Conservation (phyloP, 2,113 vertebrate species). For the Melanerpes aurifrons region DNA sequence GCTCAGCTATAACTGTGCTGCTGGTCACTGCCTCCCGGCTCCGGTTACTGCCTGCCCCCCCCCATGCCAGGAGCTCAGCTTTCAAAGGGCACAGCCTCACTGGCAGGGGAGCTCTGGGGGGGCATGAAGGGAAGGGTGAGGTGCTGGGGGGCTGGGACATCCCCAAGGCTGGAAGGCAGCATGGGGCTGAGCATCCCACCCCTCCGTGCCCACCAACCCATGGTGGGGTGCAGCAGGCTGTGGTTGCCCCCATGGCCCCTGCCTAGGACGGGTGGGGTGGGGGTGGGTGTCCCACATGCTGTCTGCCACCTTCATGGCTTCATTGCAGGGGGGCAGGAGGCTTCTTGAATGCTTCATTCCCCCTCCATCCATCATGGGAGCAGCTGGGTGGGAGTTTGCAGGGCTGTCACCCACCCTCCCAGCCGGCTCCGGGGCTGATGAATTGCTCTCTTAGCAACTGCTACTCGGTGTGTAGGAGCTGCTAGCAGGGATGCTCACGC, state of each 20-base stretch:
- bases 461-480: background rate
- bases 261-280: fast-evolving
- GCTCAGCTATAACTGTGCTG: background rate
- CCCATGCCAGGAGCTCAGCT: background rate
- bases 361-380: background rate
- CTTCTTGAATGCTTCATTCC: fast-evolving
- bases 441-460: slow-evolving; percentile 40
- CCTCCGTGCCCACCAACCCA: fast-evolving
- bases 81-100: background rate
- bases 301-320: fast-evolving
- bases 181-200: background rate
- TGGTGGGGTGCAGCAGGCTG: fast-evolving
- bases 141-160: fast-evolving
- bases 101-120: background rate
- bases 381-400: background rate
- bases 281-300: fast-evolving
- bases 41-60: background rate
- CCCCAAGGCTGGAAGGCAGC: background rate
- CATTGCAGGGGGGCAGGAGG: fast-evolving
- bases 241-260: fast-evolving
- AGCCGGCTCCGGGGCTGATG: background rate
- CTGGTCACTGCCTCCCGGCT: background rate
- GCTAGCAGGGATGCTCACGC: background rate
- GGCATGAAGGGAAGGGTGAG: background rate
- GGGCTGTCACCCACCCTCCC: slow-evolving; percentile 1